These are phyloP conservation scores for Palythoa grandis DNA, from an alignment of 92 coral and sea anemone genomes.

Conservation along the genomic window DNA sequence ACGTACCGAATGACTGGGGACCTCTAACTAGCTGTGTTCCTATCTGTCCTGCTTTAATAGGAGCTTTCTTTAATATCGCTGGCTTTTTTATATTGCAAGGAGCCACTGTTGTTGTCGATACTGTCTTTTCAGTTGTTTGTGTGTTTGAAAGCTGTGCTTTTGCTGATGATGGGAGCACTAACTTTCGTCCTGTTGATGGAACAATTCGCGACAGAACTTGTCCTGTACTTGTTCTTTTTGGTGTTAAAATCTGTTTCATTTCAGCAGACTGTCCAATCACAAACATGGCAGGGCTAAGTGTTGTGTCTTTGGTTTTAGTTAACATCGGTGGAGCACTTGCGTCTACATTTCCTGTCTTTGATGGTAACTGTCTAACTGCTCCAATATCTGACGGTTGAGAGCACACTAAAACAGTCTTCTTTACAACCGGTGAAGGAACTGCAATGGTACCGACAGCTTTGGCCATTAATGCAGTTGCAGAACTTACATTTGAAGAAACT, in stretches of 20 bases:
- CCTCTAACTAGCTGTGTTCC: neutral
- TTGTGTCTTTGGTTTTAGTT: neutral
- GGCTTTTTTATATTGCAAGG: neutral
- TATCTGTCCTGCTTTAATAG: neutral
- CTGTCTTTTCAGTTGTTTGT: neutral
- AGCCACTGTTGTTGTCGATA: neutral
- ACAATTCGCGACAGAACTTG: neutral
- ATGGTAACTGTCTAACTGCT: neutral
- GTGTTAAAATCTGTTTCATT: slow-evolving; percentile 14
- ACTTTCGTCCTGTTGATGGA: neutral
- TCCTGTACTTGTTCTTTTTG: slow-evolving; percentile 20
- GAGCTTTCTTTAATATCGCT: neutral
- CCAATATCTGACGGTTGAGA: slow-evolving; percentile 19
- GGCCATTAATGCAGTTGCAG: slow-evolving; percentile 4
- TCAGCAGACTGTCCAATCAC: slow-evolving; percentile 14
- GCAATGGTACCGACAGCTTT: neutral
- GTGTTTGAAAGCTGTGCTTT: neutral
- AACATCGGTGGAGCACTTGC: neutral
- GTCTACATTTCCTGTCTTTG: neutral
- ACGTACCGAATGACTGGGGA: neutral
- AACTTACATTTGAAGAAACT: neutral
- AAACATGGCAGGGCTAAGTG: slow-evolving; percentile 37
- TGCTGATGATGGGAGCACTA: neutral
- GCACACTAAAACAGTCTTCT: slow-evolving; percentile 31
- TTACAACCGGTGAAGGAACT: slow-evolving; percentile 13